Evolutionary conservation across 1,140 invertebrate genomes (phyloP), one percentile per base, ranked within the genome.

Genomic region (Drosophila murphyi): DNA sequence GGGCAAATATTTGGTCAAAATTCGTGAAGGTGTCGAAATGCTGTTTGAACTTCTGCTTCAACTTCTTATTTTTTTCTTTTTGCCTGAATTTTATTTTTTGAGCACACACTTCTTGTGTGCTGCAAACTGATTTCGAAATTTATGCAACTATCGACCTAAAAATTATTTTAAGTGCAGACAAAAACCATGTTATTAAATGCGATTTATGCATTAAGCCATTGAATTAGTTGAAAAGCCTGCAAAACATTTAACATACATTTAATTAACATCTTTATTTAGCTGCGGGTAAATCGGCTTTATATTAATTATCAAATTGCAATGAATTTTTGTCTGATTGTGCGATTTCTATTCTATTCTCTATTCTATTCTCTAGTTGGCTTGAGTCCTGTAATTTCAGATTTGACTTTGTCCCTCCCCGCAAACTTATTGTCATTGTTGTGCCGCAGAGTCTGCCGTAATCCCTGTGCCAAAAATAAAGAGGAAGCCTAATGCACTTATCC

Each of bases 1-100:
- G 65, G 72, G 74, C 61, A 88, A 88, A 88, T 88, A 88, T 88
- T 88, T 89, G 80, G 63, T 72, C 70, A 83, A 83, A 86, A 73
- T 69, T 77, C 77, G 54, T 47, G 34, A 41, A 45, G 61, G 71
- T 75, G 72, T 73, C 72, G 61, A 72, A 62, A 48, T 62, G 6
- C 43, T 70, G 45, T 74, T 74, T 74, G 57, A 70, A 62, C 67
- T 61, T 63, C 32, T 60, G 47, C 57, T 35, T 45, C 12, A 31
- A 48, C 43, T 28, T 12, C 7, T 32, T 12, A 6, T n/a, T 29
- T 41, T 29, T 57, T 29, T 28, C 7, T 41, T 41, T 29, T 41
- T 43, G 20, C 20, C 20, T 20, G 20, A 20, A 20, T 31, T 5
- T 12, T 41, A 10, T 41, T 41, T 10, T n/a, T 37, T 37, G 35